These are phyloP conservation scores for Chaetura pelagica DNA, from an alignment of 2,113 vertebrate genomes.

Conservation along the genomic window DNA sequence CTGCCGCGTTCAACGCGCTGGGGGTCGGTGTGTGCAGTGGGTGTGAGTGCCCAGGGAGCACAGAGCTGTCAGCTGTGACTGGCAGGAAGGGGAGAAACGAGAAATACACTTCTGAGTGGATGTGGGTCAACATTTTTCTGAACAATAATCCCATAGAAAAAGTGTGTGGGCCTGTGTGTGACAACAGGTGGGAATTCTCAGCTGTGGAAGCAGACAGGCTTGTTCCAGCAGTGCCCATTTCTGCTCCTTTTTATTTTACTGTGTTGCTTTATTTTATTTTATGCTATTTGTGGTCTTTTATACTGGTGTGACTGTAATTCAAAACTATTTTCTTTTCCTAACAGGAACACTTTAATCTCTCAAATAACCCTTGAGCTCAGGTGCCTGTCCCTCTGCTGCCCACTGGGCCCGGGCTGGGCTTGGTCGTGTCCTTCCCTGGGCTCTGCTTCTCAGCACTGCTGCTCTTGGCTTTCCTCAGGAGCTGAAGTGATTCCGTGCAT, in stretches of 20 bases:
- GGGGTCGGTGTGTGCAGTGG: fast-evolving
- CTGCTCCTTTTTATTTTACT: background rate
- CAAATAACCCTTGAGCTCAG: background rate
- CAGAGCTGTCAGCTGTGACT: background rate
- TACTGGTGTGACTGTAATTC: background rate
- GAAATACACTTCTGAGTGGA: background rate
- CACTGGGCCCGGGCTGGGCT: background rate
- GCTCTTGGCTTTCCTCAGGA: background rate
- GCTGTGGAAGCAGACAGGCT: background rate
- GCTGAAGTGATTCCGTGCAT: background rate
- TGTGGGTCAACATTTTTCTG: background rate
- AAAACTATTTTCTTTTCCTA: background rate
- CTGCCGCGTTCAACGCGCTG: background rate
- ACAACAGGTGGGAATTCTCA: background rate
- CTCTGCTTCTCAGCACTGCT: background rate
- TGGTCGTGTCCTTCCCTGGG: background rate
- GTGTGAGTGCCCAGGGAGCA: fast-evolving
- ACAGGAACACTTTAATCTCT: background rate
- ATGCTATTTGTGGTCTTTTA: background rate
- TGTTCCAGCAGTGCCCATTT: background rate
- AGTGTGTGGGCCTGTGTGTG: fast-evolving
- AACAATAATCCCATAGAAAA: background rate
- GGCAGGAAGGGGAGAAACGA: background rate
- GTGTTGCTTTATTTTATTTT: background rate
- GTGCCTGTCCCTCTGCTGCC: background rate